These are phyloP conservation scores for Muntiacus reevesi DNA, from an alignment of 2,113 vertebrate genomes.

Conservation along the genomic window DNA sequence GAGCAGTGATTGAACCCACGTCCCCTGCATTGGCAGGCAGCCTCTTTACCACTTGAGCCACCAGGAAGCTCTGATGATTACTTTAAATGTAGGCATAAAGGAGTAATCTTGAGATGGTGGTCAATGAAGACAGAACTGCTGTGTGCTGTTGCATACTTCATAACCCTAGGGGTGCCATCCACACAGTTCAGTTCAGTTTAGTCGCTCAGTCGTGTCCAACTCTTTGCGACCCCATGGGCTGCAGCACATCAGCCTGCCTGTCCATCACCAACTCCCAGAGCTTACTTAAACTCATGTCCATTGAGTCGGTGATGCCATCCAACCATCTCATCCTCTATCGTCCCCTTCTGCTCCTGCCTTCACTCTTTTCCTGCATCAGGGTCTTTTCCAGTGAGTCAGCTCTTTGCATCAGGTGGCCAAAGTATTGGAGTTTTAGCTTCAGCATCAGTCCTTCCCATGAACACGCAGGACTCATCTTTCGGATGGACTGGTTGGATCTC, in stretches of 20 bases:
- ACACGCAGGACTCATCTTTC: not conserved
- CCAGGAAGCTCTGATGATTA: not conserved
- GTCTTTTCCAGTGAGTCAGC: not conserved
- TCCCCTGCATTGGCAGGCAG: not conserved
- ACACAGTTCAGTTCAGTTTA: not conserved
- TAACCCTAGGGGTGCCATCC: not conserved
- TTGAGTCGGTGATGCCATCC: not conserved
- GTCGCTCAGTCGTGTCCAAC: accelerated
- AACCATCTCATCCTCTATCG: not conserved
- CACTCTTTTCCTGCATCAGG: not conserved
- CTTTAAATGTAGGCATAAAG: not conserved
- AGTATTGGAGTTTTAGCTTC: not conserved
- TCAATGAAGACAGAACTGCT: not conserved
- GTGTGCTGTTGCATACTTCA: not conserved
- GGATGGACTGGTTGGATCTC: not conserved
- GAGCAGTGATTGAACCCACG: not conserved
- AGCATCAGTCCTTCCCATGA: not conserved
- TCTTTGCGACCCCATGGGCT: not conserved
- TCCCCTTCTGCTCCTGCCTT: accelerated
- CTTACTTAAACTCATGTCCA: not conserved
- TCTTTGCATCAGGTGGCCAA: not conserved
- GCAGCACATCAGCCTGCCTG: not conserved
- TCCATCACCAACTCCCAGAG: not conserved
- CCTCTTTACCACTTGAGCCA: not conserved
- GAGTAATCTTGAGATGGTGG: not conserved